Percentiles rank a stretch among this genome's conserved stretches.
Conservation (phyloP, 1,140 invertebrate genomes). For the Caerostris extrusa region DNA sequence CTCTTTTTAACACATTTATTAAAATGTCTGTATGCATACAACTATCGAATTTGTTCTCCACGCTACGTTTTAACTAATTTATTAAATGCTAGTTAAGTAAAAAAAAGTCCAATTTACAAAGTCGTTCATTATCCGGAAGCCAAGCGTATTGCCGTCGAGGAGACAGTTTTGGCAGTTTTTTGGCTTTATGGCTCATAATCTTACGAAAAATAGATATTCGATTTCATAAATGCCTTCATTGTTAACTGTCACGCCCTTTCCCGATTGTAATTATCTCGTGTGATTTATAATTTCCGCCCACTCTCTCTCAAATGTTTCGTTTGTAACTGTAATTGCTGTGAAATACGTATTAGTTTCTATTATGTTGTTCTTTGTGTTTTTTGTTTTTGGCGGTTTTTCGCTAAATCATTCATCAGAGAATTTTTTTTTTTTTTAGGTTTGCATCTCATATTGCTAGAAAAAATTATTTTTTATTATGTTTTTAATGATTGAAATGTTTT, state of each 20-base stretch:
- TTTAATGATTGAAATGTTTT: too few relatives aligned
- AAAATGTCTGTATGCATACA: background rate
- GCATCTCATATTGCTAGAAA: too few relatives aligned
- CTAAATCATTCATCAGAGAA: too few relatives aligned
- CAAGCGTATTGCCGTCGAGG: background rate
- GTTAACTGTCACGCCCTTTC: background rate
- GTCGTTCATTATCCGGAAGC: background rate
- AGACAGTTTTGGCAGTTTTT: background rate
- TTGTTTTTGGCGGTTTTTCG: too few relatives aligned
- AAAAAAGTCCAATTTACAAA: background rate
- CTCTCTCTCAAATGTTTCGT: background rate
- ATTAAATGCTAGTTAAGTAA: background rate
- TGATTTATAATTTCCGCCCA: background rate
- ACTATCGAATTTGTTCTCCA: background rate
- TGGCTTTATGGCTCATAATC: background rate
- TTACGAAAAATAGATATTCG: background rate
- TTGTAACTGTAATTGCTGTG: background rate
- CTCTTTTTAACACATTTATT: background rate
- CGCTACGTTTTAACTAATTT: background rate
- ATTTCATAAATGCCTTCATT: slow-evolving; percentile 16
- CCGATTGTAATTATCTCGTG: background rate
- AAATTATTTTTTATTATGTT: too few relatives aligned
- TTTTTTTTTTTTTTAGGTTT: too few relatives aligned
- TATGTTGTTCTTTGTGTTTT: background rate
- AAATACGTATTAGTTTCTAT: background rate